A percentile compares a stretch with the other conserved stretches of the same genome.
Conservation (phyloP, 2,797 vertebrate genomes). For the Lithobates sylvaticus region DNA sequence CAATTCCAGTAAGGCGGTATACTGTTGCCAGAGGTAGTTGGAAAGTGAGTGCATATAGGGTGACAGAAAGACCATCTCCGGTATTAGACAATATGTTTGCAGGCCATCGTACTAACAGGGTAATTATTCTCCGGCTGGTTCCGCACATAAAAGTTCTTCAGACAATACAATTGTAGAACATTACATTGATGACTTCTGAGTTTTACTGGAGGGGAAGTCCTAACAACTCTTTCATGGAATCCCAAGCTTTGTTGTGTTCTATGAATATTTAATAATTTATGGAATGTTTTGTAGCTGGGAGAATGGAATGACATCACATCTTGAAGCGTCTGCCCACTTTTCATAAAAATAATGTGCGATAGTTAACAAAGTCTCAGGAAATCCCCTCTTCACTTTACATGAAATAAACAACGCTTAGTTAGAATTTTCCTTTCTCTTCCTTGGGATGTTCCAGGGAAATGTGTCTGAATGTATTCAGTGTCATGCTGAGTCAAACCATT, state of each 20-base stretch:
- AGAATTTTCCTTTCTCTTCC: no score
- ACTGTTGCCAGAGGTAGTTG: neutral
- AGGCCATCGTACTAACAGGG: neutral
- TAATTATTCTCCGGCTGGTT: neutral
- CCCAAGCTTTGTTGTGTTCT: constrained; percentile 8
- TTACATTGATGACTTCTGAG: neutral
- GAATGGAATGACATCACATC: neutral
- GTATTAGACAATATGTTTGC: neutral
- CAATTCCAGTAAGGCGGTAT: neutral
- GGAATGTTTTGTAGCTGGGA: neutral
- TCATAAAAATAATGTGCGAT: neutral
- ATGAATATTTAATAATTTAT: constrained; percentile 37
- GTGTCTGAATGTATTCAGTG: no score
- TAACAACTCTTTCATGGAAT: neutral
- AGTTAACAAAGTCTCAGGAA: neutral
- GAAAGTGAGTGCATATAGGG: neutral
- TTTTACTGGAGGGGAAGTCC: neutral
- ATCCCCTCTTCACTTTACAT: neutral
- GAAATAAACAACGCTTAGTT: neutral
- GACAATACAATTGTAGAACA: neutral
- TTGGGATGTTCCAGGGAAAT: no score
- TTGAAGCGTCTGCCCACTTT: neutral
- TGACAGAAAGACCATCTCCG: neutral
- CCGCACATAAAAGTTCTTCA: neutral
- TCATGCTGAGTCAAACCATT: no score